phyloP scores from a whole-genome alignment of 2,888 invertebrate genomes.

The Drosophila vallismaia region DNA sequence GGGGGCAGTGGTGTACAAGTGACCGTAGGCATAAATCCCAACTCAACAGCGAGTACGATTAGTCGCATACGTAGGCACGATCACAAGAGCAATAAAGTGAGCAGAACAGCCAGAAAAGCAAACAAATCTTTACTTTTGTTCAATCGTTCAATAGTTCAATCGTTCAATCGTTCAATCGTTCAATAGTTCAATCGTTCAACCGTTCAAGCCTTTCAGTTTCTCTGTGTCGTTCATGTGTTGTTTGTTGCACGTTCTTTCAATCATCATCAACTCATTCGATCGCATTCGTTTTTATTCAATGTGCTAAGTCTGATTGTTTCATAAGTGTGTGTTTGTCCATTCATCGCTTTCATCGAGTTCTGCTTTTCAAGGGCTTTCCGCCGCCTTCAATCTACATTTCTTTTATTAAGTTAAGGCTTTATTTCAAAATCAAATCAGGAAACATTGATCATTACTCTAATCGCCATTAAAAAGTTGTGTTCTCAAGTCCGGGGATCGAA shows the following conservation, averaged over 20 bases:
- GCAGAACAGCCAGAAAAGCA: constrained; percentile 66
- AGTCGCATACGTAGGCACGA: constrained; percentile 83
- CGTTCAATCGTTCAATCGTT: constrained; percentile 24
- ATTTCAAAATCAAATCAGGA: neutral
- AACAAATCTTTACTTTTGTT: constrained; percentile 35
- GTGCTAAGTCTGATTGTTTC: constrained; percentile 26
- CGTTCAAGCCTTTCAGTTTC: constrained; percentile 31
- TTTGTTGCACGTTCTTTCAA: neutral
- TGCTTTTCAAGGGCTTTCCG: neutral
- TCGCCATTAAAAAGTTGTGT: neutral
- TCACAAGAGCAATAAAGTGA: constrained; percentile 83
- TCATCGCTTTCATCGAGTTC: constrained; percentile 14
- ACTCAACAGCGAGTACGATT: constrained; percentile 83
- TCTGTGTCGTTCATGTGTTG: constrained; percentile 5
- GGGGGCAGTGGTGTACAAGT: constrained; percentile 83
- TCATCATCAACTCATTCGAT: constrained; percentile 23
- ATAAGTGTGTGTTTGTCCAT: constrained; percentile 33
- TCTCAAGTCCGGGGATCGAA: neutral
- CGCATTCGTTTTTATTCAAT: constrained; percentile 20
- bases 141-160: constrained; percentile 25
- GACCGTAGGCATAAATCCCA: constrained; percentile 83
- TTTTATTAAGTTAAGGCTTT: neutral
- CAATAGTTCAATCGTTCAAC: constrained; percentile 32
- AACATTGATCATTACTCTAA: neutral
- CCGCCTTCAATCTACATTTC: neutral